Percentiles rank a stretch among this genome's conserved stretches.
These are phyloP conservation scores for Salvelinus alpinus DNA, from an alignment of 2,113 vertebrate species.

Conservation along the genomic window DNA sequence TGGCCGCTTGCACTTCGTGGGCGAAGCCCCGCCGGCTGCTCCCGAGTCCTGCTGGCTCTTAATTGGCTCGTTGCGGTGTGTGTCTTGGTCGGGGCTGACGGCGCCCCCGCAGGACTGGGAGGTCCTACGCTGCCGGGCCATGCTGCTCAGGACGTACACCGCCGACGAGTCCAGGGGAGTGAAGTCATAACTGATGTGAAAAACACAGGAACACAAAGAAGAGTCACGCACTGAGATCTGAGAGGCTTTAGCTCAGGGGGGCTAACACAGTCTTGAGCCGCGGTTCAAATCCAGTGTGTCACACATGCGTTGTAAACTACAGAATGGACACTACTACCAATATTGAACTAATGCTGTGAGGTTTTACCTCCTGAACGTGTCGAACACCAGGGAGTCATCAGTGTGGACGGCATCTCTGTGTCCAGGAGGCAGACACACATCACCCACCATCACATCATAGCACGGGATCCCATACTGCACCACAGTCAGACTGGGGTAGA, in stretches of 20 bases:
- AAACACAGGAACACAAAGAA: background rate
- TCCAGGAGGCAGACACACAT: constrained; percentile 90
- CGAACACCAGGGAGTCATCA: constrained; percentile 92
- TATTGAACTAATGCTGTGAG: background rate
- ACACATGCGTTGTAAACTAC: no score
- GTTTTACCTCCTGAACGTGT: constrained; percentile 89
- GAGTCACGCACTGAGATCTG: background rate
- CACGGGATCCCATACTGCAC: constrained; percentile 92
- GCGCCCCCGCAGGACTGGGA: constrained; percentile 80
- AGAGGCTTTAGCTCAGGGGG: background rate
- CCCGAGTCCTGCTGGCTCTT: constrained; percentile 81
- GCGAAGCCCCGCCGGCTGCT: constrained; percentile 68
- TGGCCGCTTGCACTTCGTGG: constrained; percentile 93
- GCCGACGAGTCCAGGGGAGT: constrained; percentile 90
- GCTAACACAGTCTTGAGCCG: no score
- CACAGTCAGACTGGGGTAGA: constrained; percentile 90
- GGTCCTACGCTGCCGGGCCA: constrained; percentile 87
- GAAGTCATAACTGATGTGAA: constrained; percentile 80
- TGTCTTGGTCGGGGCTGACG: constrained; percentile 76
- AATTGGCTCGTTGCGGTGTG: constrained; percentile 79
- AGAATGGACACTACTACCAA: background rate
- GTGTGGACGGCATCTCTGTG: constrained; percentile 91
- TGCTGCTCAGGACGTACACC: constrained; percentile 88
- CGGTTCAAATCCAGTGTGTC: no score
- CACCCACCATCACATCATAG: constrained; percentile 86